Evolutionary conservation across 1,140 invertebrate genomes (phyloP), one percentile per base, ranked within the genome.

Genomic region (Listronotus bonariensis): DNA sequence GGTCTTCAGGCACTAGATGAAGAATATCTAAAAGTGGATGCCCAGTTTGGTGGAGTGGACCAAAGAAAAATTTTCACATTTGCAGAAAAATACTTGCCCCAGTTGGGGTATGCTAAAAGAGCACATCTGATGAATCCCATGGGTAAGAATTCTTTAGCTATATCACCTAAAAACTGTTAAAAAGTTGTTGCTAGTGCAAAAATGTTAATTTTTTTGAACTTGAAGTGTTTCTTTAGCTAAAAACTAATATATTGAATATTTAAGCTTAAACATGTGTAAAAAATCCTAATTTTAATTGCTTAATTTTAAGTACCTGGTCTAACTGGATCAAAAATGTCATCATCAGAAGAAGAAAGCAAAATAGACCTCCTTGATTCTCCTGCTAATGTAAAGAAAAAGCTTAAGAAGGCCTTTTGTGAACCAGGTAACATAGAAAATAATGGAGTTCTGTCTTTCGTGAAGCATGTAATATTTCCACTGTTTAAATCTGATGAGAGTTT

Each of bases 101-200:
- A 91, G 73, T 76, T 98, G 52, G 96, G 96, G 9, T 98, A 97
- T 82, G 84, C 88, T 62, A 98, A 97, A 81, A 85, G 96, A 77
- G 87, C 95, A 57, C 97, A 99, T 87, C 83, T 99, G 14, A 99
- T 99, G 98, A 99, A 99, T 84, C 94, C 97, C 12, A 99, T 99
- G 97, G 94, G 92, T 94, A 85, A 79, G 80, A 77, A 43, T 10
- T 43, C 43, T 14, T 38, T 6, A 55, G n/a, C 4, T 40, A 5
- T 26, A 26, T 26, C 20, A 3, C 5, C 20, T 26, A 26, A 26
- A 26, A 26, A 26, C 5, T 26, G 20, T 26, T 26, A 3, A n/a
- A n/a, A n/a, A 1, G 20, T 26, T 1, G 20, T 26, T 3, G 20
- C 5, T 5, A 26, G 20, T 26, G 20, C 20, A 26, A 26, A 3